Conservation (phyloP, 2,113 vertebrate genomes). For the Seriola rivoliana region DNA sequence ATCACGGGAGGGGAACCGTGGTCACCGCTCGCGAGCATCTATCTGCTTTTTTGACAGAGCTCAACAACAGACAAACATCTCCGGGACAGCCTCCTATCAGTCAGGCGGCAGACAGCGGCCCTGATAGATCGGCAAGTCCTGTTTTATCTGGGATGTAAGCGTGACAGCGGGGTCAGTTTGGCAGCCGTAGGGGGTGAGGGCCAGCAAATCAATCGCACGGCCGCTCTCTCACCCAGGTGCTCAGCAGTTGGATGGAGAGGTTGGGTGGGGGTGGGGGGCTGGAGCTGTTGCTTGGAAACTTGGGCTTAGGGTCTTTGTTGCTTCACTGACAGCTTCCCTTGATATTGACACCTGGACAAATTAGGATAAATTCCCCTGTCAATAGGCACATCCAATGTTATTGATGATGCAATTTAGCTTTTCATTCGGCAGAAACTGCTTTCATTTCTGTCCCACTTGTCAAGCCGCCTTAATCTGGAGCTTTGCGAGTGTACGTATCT, state of each 20-base stretch:
- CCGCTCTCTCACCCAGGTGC: constrained; percentile 59
- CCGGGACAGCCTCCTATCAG: constrained; percentile 29
- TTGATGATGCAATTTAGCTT: constrained; percentile 83
- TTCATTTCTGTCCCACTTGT: constrained; percentile 49
- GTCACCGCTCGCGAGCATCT: constrained; percentile 4
- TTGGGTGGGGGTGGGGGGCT: no score
- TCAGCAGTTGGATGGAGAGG: neutral
- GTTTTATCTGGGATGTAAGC: constrained; percentile 66
- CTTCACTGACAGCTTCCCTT: constrained; percentile 76
- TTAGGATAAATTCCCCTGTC: constrained; percentile 85
- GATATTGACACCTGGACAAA: constrained; percentile 84
- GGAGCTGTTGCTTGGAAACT: constrained; percentile 14
- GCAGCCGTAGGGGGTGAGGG: constrained; percentile 40
- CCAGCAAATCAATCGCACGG: constrained; percentile 71
- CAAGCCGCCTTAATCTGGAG: constrained; percentile 48
- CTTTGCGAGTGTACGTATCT: neutral
- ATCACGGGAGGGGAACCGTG: constrained; percentile 11
- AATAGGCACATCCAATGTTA: constrained; percentile 79
- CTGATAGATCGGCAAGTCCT: constrained; percentile 70
- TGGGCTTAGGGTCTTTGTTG: constrained; percentile 9
- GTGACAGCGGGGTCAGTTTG: constrained; percentile 49
- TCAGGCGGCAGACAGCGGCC: constrained; percentile 39
- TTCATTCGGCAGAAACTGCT: constrained; percentile 65
- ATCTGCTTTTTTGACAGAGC: constrained; percentile 25
- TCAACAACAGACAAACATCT: constrained; percentile 54